Evolutionary conservation across 2,888 invertebrate genomes (phyloP).

Genomic region (Pseudanteris insignis): DNA sequence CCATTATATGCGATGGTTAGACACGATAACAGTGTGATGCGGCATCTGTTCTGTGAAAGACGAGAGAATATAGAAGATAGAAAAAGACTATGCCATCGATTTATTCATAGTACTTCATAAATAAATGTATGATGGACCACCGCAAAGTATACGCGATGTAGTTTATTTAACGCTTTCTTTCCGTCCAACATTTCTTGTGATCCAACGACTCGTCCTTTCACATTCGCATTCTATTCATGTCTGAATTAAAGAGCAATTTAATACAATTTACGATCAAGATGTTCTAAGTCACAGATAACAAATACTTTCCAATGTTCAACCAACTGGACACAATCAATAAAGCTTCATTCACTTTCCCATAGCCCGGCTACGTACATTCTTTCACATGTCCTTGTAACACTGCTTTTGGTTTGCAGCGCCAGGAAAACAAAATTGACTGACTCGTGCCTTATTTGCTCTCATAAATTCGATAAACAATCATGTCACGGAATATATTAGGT

Average conservation of each 20-base stretch:
- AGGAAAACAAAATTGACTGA: too few species aligned
- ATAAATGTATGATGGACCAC: conserved; percentile 63
- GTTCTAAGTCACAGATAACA: conserved; percentile 10
- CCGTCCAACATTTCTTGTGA: conserved; percentile 38
- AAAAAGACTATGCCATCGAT: conserved; percentile 61
- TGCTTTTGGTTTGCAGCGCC: too few species aligned
- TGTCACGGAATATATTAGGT: too few species aligned
- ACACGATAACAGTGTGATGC: conserved; percentile 56
- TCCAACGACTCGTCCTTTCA: conserved; percentile 42
- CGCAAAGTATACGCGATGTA: conserved; percentile 27
- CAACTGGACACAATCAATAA: too few species aligned
- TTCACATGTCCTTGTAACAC: too few species aligned
- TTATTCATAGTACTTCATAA: conserved; percentile 65
- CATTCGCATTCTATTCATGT: conserved; percentile 32
- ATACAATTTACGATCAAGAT: conserved; percentile 30
- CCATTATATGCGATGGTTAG: conserved; percentile 56
- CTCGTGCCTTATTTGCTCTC: too few species aligned
- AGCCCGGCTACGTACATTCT: too few species aligned
- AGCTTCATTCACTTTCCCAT: too few species aligned
- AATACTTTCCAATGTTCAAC: conserved; percentile 8
- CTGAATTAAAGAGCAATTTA: conserved; percentile 33
- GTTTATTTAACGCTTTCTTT: conserved; percentile 44
- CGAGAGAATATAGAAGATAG: conserved; percentile 43
- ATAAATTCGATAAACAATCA: too few species aligned
- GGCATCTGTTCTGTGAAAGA: conserved; percentile 31